phyloP scores from a whole-genome alignment of 2,113 vertebrate species.

The Podarcis raffonei region DNA sequence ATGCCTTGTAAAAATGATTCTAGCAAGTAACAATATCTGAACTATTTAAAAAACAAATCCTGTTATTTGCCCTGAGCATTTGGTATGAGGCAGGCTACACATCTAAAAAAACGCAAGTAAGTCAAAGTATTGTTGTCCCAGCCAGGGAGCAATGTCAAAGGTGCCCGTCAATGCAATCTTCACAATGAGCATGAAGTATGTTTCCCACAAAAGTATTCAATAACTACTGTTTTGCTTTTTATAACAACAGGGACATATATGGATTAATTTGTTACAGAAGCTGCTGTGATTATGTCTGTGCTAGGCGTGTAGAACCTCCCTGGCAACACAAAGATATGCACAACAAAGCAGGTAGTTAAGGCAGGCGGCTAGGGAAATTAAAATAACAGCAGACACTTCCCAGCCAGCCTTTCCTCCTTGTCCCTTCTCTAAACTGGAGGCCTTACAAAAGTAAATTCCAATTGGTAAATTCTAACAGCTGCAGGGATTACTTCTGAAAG shows the following conservation, averaged over 20 bases:
- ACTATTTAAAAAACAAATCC: not conserved
- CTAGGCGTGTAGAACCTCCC: not conserved
- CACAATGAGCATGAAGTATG: not conserved
- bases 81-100: not conserved
- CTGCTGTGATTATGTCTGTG: not conserved
- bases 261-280: not conserved
- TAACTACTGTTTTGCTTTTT: not conserved
- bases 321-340: not conserved
- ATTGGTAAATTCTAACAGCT: conserved; percentile 16
- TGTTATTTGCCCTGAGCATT: not conserved
- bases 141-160: not conserved
- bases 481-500: conserved; percentile 3
- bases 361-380: not conserved
- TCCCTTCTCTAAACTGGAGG: not conserved
- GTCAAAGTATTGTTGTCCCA: not conserved
- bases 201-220: not conserved
- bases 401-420: not conserved
- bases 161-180: not conserved
- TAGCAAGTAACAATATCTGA: not conserved
- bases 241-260: not conserved
- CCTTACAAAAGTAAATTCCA: conserved; percentile 13
- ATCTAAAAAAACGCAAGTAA: not conserved
- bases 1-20: not conserved
- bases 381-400: not conserved
- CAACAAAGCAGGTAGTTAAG: not conserved